These are phyloP conservation scores for Muntiacus reevesi DNA, from an alignment of 2,113 vertebrate species.

Conservation along the genomic window DNA sequence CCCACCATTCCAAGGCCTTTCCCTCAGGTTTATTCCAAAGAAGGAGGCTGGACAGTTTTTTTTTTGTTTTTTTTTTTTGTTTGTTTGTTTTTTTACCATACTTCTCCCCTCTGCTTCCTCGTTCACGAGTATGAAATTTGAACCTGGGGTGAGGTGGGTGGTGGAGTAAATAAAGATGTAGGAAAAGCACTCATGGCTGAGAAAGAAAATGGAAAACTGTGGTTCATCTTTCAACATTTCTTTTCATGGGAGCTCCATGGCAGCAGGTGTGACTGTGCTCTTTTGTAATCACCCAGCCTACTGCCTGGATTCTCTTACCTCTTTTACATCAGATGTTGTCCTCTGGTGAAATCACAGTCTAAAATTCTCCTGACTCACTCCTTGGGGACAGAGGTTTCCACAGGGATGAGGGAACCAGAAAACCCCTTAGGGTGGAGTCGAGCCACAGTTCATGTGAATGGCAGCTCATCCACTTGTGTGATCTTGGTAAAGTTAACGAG, in stretches of 20 bases:
- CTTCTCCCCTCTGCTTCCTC: neutral
- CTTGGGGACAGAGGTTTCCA: neutral
- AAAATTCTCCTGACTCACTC: constrained; percentile 1
- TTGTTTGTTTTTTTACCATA: neutral
- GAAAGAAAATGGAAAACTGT: neutral
- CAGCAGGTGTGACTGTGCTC: neutral
- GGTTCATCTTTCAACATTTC: neutral
- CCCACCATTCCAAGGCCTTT: neutral
- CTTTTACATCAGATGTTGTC: neutral
- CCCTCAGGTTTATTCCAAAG: neutral
- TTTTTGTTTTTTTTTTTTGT: neutral
- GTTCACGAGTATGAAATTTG: neutral
- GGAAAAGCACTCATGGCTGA: neutral
- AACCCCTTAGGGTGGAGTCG: neutral
- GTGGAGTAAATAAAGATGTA: neutral
- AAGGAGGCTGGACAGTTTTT: neutral
- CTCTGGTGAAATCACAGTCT: neutral
- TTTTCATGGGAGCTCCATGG: neutral
- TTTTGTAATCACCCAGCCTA: neutral
- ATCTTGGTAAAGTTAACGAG: neutral
- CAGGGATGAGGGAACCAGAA: neutral
- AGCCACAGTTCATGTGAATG: neutral
- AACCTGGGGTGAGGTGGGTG: neutral
- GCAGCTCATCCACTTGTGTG: neutral
- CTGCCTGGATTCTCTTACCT: neutral